phyloP scores from a whole-genome alignment of 2,888 invertebrate genomes.

The Macrophya alboannulata region DNA sequence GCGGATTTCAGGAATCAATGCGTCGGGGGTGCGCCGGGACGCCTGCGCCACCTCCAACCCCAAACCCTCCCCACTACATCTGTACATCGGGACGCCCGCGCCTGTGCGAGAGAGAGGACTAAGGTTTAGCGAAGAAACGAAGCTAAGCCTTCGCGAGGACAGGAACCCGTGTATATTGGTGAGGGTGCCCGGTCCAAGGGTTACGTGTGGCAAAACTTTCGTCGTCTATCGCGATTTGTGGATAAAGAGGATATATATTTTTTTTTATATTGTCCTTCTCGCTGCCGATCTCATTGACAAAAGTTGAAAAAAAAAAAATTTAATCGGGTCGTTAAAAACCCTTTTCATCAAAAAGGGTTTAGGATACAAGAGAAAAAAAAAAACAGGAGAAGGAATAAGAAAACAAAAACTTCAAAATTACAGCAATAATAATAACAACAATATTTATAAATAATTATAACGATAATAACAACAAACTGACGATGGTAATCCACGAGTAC shows the following conservation, averaged over 20 bases:
- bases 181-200: constrained; percentile 3
- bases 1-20: constrained; percentile 79
- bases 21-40: constrained; percentile 82
- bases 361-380: not conserved
- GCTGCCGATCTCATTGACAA: not conserved
- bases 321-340: not conserved
- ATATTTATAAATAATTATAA: not conserved
- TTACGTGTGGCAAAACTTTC: constrained; percentile 22
- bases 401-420: not conserved
- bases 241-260: not conserved
- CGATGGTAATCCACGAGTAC: constrained; percentile 19
- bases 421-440: not conserved
- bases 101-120: constrained; percentile 74
- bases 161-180: constrained; percentile 39
- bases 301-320: not conserved
- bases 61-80: constrained; percentile 59
- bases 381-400: not conserved
- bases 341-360: not conserved
- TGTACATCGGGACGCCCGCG: constrained; percentile 67
- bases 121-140: constrained; percentile 70
- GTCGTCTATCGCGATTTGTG: not conserved
- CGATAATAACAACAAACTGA: not conserved
- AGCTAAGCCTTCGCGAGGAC: constrained; percentile 54
- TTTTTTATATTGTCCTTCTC: too few relatives aligned
- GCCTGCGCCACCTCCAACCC: constrained; percentile 80